phyloP scores from a whole-genome alignment of 2,888 invertebrate genomes.

The Chloromyia formosa region DNA sequence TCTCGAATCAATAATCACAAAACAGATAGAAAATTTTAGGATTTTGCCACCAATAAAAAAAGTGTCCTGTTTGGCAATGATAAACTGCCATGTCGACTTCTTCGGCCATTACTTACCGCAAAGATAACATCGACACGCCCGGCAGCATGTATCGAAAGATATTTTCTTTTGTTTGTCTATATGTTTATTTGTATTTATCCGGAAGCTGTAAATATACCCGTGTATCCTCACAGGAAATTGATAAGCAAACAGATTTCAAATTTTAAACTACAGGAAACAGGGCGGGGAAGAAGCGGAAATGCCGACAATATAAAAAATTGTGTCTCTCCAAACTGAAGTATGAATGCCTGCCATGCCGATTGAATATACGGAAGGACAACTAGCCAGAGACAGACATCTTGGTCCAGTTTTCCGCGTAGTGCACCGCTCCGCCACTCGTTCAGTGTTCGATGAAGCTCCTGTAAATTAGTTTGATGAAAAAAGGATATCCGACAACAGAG shows the following conservation, averaged over 20 bases:
- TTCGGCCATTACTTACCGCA: background rate
- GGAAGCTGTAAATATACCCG: conserved; percentile 47
- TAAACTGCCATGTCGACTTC: conserved; percentile 1
- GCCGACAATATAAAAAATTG: conserved; percentile 5
- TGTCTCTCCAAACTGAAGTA: background rate
- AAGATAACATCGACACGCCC: background rate
- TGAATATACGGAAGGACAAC: background rate
- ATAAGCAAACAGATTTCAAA: conserved; percentile 46
- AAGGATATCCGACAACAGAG: conserved; percentile 22
- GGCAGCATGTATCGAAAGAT: background rate
- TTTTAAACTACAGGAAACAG: conserved; percentile 45
- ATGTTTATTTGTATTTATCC: conserved; percentile 39
- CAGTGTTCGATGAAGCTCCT: background rate
- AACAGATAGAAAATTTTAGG: too few relatives aligned
- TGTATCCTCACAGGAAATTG: conserved; percentile 47
- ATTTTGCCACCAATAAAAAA: too few relatives aligned
- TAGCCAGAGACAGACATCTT: background rate
- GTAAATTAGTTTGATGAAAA: conserved; percentile 38
- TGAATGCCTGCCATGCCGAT: background rate
- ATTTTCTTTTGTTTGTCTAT: conserved; percentile 8
- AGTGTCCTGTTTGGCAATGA: background rate
- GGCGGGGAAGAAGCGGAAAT: conserved; percentile 15
- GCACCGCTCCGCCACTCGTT: background rate
- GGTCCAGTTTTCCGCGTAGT: background rate
- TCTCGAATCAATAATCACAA: background rate